Conservation (phyloP, 2,797 vertebrate species). For the Sparidentex hasta region DNA sequence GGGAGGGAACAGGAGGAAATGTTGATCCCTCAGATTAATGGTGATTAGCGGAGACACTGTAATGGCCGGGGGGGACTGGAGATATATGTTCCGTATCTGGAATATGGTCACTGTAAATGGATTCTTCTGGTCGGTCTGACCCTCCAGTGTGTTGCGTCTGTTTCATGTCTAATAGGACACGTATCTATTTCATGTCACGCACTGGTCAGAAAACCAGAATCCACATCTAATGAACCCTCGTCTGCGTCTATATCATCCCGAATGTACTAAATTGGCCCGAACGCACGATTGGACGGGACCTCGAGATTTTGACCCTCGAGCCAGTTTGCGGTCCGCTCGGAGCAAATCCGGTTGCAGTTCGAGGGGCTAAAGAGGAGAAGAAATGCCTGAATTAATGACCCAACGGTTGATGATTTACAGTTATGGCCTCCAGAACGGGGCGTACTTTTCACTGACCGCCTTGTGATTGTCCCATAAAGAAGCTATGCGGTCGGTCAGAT, state of each 20-base stretch:
- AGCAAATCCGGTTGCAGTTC: constrained; percentile 60
- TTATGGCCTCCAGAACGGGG: constrained; percentile 60
- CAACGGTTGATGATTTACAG: constrained; percentile 67
- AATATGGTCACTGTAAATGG: constrained; percentile 17
- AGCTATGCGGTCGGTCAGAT: constrained; percentile 61
- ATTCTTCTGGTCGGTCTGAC: not conserved
- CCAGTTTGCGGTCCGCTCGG: constrained; percentile 63
- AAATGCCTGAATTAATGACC: constrained; percentile 70
- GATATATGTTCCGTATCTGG: constrained; percentile 17
- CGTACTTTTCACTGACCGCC: constrained; percentile 68
- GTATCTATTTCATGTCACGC: constrained; percentile 41
- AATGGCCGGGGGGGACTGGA: not conserved
- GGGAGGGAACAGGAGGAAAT: constrained; percentile 22
- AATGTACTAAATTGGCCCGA: constrained; percentile 49
- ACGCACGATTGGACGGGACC: constrained; percentile 40
- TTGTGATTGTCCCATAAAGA: constrained; percentile 75
- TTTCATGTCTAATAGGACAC: constrained; percentile 31
- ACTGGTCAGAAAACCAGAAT: constrained; percentile 29
- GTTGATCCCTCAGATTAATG: constrained; percentile 13
- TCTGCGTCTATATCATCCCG: constrained; percentile 43
- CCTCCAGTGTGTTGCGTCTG: constrained; percentile 5
- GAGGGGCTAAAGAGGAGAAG: constrained; percentile 56
- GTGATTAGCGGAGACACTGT: constrained; percentile 3
- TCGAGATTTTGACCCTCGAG: constrained; percentile 42
- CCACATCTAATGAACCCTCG: constrained; percentile 28